Evolutionary conservation across 2,797 vertebrate genomes (phyloP).

Genomic region (Anomalospiza imberbis): DNA sequence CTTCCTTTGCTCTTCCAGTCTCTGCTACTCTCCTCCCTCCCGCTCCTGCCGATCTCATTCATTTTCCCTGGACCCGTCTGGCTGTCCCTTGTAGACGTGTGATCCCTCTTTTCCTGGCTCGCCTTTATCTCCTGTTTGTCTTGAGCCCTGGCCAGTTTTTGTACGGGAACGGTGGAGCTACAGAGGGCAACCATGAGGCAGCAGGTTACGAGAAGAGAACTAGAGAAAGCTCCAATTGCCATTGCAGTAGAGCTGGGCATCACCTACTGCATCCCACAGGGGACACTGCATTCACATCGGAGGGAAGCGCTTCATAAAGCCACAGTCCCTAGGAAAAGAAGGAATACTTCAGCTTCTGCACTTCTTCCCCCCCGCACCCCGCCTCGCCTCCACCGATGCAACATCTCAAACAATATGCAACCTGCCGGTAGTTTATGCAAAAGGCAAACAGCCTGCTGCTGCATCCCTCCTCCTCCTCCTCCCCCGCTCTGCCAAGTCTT

Average conservation of each 20-base stretch:
- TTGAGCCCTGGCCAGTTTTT: conserved; percentile 76
- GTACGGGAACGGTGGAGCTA: conserved; percentile 84
- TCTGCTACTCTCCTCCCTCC: conserved; percentile 72
- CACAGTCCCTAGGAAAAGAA: conserved; percentile 84
- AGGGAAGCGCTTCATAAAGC: conserved; percentile 77
- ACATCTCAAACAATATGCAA: conserved; percentile 19
- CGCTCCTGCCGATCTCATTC: conserved; percentile 79
- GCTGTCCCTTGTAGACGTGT: conserved; percentile 69
- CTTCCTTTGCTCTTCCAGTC: conserved; percentile 78
- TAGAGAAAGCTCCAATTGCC: conserved; percentile 85
- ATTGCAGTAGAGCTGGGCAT: conserved; percentile 89
- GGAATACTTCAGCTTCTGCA: conserved; percentile 41
- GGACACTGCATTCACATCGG: conserved; percentile 85
- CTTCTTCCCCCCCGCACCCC: neutral
- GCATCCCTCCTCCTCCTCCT: conserved; percentile 38
- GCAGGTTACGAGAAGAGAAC: conserved; percentile 89
- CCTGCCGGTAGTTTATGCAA: conserved; percentile 24
- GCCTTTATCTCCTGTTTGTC: conserved; percentile 72
- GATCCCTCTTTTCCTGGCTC: conserved; percentile 80
- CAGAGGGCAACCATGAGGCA: conserved; percentile 86
- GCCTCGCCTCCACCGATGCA: neutral
- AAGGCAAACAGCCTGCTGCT: conserved; percentile 22
- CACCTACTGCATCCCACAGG: conserved; percentile 87
- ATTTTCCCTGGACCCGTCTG: conserved; percentile 74
- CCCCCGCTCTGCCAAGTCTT: neutral